Evolutionary conservation across 2,888 invertebrate species (phyloP), one percentile per base, ranked within the genome.

Genomic region (Sabellastarte sp.): DNA sequence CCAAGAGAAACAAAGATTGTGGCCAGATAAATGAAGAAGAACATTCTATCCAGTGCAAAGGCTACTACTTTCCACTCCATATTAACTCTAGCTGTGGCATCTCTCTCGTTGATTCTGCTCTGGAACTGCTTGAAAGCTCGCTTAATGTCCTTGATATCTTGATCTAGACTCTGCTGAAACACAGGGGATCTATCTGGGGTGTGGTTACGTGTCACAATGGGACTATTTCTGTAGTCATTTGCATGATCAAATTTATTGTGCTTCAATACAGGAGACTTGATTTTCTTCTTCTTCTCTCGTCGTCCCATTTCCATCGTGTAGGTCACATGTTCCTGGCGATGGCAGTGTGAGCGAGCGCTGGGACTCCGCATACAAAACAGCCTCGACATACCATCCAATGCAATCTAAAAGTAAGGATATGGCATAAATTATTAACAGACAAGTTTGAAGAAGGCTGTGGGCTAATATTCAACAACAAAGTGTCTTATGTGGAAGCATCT

Each of bases 41-140:
- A 81, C n/a, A 81, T 64, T 60, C 82, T 66, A 68, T 82, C 82
- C 3, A 82, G 60, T 24, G 80, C 80, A 24, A 81, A 73, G 1
- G 82, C 80, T 51, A 82, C 78, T 5, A 80, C 68, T 62, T 79
- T 74, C 82, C 82, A 82, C 64, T 82, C 81, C 62, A 76, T 67
- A 3, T 75, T 74, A 29, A 79, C 73, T 56, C 75, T 74, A 59
- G 80, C 78, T 51, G 71, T 72, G 30, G 68, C 68, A 32, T 80
- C 81, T 41, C 74, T 75, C n/a, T 78, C 75, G 2, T 68, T 68
- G 20, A 74, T 65, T 57, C 76, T 77, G 30, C 74, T 74, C 59
- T 73, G 72, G 69, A 81, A 74, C 15, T 63, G 61, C 32, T 73
- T 70, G 56, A 81, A 64, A 51, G 73, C 74, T 29, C 69, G 62